Percentiles rank a stretch among this genome's conserved stretches.
phyloP scores from a whole-genome alignment of 2,113 vertebrate species.

The Oxyura jamaicensis region DNA sequence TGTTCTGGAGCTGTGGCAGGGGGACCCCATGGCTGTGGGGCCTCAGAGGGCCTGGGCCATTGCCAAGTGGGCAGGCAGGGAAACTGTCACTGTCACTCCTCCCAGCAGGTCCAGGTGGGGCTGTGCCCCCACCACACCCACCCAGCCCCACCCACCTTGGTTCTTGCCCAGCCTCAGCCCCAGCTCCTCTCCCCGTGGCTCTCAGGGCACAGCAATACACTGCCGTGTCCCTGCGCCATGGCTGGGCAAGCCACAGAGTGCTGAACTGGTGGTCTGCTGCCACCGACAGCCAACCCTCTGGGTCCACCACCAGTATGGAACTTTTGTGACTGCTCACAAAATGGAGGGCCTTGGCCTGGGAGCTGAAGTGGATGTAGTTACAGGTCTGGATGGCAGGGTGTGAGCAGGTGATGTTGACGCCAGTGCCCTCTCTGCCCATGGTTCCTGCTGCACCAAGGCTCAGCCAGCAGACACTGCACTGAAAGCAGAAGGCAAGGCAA shows the following conservation, averaged over 20 bases:
- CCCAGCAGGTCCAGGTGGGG: neutral
- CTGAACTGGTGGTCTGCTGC: neutral
- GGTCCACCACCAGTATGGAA: accelerated
- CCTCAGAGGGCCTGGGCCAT: too few relatives aligned
- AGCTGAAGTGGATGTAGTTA: accelerated
- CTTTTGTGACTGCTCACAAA: accelerated
- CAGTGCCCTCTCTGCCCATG: accelerated
- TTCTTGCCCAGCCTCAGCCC: neutral
- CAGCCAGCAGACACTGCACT: accelerated
- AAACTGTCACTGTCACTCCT: too few relatives aligned
- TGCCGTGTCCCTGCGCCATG: neutral
- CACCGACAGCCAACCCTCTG: accelerated
- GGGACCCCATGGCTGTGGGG: neutral
- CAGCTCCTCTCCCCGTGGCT: neutral
- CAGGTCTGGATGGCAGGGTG: accelerated
- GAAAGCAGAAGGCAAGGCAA: neutral
- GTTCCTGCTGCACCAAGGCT: neutral
- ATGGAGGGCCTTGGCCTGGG: accelerated
- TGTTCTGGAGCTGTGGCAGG: too few relatives aligned
- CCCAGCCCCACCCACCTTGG: neutral
- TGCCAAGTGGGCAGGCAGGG: too few relatives aligned
- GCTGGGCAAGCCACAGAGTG: neutral
- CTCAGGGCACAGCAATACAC: neutral
- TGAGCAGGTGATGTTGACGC: neutral
- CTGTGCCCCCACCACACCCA: neutral